phyloP scores from a whole-genome alignment of 2,888 invertebrate genomes.

The Synanthedon formicaeformis region DNA sequence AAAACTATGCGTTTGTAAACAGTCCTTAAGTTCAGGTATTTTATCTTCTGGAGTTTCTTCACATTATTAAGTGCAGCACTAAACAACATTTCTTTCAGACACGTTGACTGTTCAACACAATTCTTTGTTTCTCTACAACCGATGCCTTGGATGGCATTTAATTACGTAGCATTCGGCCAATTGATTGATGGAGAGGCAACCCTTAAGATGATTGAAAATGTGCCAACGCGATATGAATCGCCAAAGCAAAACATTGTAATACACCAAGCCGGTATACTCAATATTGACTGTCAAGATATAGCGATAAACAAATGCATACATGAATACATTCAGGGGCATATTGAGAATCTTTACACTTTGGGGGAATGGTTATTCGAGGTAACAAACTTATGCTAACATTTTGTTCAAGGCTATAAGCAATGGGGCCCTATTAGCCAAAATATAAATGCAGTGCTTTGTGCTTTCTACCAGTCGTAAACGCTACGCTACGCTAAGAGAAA shows the following conservation, averaged over 20 bases:
- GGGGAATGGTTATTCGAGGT: slow-evolving; percentile 39
- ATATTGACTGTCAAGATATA: slow-evolving; percentile 45
- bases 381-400: neutral
- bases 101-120: slow-evolving; percentile 76
- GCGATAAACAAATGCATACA: slow-evolving; percentile 33
- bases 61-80: too few species aligned
- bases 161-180: slow-evolving; percentile 81
- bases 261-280: slow-evolving; percentile 38
- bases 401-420: too few species aligned
- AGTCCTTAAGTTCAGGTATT: too few species aligned
- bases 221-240: slow-evolving; percentile 73
- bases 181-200: slow-evolving; percentile 75
- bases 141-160: slow-evolving; percentile 77
- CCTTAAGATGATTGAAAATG: slow-evolving; percentile 71
- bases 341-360: slow-evolving; percentile 38
- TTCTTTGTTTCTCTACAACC: slow-evolving; percentile 77
- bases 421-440: too few species aligned
- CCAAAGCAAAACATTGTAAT: slow-evolving; percentile 49
- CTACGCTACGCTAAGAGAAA: too few species aligned
- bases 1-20: neutral
- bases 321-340: slow-evolving; percentile 41
- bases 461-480: too few species aligned
- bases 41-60: too few species aligned
- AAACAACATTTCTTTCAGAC: slow-evolving; percentile 30
- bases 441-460: too few species aligned